Percentiles rank a stretch among this genome's conserved stretches.
These are phyloP conservation scores for Tridacna gigas DNA, from an alignment of 2,888 invertebrate genomes.

Conservation along the genomic window DNA sequence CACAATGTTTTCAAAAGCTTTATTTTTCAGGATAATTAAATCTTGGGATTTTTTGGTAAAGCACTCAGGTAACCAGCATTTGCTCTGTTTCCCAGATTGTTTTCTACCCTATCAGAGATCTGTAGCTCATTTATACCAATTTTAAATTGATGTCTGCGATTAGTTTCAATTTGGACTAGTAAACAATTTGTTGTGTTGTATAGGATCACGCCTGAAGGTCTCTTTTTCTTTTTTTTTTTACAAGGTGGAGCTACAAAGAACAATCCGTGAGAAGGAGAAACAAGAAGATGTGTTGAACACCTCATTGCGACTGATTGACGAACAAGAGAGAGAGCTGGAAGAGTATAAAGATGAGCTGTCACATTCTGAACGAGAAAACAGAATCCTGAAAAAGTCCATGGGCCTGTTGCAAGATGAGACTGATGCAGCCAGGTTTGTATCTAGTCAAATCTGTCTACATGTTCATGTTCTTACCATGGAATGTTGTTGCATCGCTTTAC, in stretches of 20 bases:
- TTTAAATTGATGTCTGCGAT: too few relatives aligned
- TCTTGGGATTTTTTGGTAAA: not conserved
- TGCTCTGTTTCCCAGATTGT: too few relatives aligned
- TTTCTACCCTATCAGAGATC: too few relatives aligned
- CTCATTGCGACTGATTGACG: constrained; percentile 76
- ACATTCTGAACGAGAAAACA: constrained; percentile 80
- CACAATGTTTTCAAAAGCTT: constrained; percentile 2
- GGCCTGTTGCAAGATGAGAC: constrained; percentile 75
- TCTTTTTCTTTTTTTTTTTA: not conserved
- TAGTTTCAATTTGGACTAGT: too few relatives aligned
- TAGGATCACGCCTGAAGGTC: not conserved
- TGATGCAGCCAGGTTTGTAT: constrained; percentile 69
- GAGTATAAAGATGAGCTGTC: constrained; percentile 78
- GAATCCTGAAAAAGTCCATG: constrained; percentile 76
- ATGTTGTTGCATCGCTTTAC: too few relatives aligned
- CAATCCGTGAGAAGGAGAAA: constrained; percentile 77
- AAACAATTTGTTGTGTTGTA: not conserved
- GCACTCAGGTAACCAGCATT: too few relatives aligned
- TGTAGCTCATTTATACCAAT: too few relatives aligned
- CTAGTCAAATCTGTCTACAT: not conserved
- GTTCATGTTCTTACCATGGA: too few relatives aligned
- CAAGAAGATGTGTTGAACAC: constrained; percentile 79
- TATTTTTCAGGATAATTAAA: not conserved
- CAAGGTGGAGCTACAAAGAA: constrained; percentile 81
- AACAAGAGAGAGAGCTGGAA: constrained; percentile 79